These are phyloP conservation scores for Muntiacus muntjak DNA, from an alignment of 2,113 vertebrate genomes.

Conservation along the genomic window DNA sequence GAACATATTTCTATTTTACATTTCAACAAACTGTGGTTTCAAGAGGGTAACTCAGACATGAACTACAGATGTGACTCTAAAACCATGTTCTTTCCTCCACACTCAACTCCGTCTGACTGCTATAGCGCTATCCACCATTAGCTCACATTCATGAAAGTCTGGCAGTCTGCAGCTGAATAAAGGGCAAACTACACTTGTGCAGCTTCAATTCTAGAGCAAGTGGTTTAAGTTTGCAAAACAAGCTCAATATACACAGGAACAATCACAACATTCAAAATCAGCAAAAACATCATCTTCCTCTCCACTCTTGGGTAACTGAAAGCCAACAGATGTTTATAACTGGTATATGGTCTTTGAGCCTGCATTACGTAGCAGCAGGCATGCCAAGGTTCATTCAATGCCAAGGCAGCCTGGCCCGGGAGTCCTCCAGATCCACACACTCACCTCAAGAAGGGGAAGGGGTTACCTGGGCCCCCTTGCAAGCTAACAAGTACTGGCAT, in stretches of 20 bases:
- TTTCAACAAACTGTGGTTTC: not conserved
- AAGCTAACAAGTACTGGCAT: not conserved
- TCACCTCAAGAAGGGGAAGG: not conserved
- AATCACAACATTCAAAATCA: not conserved
- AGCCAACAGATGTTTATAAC: not conserved
- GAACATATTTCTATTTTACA: not conserved
- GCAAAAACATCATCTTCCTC: not conserved
- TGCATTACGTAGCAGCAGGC: not conserved
- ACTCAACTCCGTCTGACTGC: not conserved
- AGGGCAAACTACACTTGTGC: not conserved
- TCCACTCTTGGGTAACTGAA: not conserved
- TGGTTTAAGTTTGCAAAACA: not conserved
- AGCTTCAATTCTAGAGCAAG: not conserved
- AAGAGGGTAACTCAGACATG: not conserved
- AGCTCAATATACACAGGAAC: not conserved
- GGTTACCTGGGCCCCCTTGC: not conserved
- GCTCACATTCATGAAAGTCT: not conserved
- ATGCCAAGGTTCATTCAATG: not conserved
- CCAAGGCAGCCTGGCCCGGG: not conserved
- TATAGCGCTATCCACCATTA: not conserved
- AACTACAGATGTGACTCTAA: not conserved
- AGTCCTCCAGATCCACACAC: not conserved
- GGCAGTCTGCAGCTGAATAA: not conserved
- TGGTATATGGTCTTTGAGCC: not conserved
- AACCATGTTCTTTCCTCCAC: not conserved